Conservation (phyloP, 2,113 vertebrate species). For the Dromaius novaehollandiae region DNA sequence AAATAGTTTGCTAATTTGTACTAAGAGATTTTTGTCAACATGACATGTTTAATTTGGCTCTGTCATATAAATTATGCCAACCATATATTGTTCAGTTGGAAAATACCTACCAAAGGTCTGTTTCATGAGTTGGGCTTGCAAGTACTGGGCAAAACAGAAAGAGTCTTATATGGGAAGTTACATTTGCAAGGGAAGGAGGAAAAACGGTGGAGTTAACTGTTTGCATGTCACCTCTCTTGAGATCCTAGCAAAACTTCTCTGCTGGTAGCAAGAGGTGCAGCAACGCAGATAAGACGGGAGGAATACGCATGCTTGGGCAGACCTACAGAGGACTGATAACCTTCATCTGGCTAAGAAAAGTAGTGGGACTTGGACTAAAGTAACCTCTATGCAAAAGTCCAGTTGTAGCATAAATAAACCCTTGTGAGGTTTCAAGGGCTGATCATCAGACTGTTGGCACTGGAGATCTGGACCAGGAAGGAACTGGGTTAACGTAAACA, state of each 20-base stretch:
- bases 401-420: neutral
- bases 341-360: neutral
- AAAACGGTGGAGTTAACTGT: neutral
- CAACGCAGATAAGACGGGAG: neutral
- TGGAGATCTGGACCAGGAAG: neutral
- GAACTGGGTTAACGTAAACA: neutral
- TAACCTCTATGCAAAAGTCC: neutral
- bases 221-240: neutral
- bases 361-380: neutral
- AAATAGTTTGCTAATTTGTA: conserved; percentile 54
- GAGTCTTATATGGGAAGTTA: neutral
- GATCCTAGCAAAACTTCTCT: neutral
- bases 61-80: conserved; percentile 25
- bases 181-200: neutral
- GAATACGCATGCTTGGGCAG: neutral
- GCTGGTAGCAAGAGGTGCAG: neutral
- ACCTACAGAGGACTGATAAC: neutral
- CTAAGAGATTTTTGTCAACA: conserved; percentile 32
- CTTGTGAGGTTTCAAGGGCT: neutral
- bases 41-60: conserved; percentile 58
- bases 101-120: neutral
- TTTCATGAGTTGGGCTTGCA: neutral
- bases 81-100: neutral
- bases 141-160: neutral
- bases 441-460: neutral